Evolutionary conservation across 92 coral and sea anemone species (phyloP).

Genomic region (Ricordea florida): DNA sequence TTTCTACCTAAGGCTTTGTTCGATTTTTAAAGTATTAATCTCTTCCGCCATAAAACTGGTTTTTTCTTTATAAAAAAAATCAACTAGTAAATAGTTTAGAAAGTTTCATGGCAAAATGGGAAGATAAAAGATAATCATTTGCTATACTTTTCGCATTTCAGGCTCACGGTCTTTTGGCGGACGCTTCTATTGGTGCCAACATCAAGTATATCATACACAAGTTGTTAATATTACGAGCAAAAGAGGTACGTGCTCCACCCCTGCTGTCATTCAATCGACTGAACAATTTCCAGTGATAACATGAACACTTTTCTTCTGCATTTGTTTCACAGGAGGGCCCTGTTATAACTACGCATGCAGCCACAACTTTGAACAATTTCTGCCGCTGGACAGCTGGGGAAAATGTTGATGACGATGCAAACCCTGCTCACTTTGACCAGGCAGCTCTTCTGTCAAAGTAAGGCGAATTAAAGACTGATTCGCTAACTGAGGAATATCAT

Average conservation of each 20-base stretch:
- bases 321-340: conserved; percentile 22
- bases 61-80: no score
- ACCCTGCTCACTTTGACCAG: conserved; percentile 66
- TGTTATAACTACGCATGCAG: conserved; percentile 51
- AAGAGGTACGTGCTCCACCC: conserved; percentile 28
- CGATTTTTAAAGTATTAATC: no score
- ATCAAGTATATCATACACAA: conserved; percentile 57
- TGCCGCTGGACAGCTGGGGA: conserved; percentile 64
- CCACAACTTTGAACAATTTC: conserved; percentile 50
- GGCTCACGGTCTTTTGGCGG: conserved; percentile 66
- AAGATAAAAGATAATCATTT: neutral
- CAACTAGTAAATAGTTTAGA: no score
- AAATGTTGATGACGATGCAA: conserved; percentile 47
- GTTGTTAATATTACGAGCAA: conserved; percentile 46
- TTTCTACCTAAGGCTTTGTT: no score
- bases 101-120: neutral
- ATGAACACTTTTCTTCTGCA: neutral
- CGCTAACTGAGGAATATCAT: no score
- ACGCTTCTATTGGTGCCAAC: conserved; percentile 59
- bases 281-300: no score
- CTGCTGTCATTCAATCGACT: no score
- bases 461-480: no score
- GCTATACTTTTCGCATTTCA: neutral
- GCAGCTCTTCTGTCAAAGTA: conserved; percentile 76
- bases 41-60: no score